phyloP scores from a whole-genome alignment of 2,113 vertebrate genomes.

The Emydura subglobosa region DNA sequence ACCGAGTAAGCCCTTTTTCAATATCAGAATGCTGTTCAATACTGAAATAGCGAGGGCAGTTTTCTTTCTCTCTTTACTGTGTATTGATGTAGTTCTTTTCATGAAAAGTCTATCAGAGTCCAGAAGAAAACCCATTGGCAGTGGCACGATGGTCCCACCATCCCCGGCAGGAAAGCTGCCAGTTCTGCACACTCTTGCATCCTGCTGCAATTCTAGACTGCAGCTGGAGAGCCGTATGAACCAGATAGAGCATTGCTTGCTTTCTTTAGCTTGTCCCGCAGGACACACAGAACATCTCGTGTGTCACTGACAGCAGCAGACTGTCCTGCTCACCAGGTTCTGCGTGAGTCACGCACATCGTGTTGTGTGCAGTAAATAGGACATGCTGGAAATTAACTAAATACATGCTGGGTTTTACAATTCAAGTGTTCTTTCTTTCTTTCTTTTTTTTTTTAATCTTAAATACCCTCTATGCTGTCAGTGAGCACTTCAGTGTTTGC shows the following conservation, averaged over 20 bases:
- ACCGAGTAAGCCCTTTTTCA: background rate
- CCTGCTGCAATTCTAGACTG: background rate
- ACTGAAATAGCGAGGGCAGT: background rate
- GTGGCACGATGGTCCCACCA: background rate
- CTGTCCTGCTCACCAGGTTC: background rate
- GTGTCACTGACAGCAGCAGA: background rate
- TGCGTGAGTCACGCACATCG: background rate
- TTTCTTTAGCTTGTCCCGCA: background rate
- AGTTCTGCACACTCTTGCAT: background rate
- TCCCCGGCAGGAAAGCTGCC: background rate
- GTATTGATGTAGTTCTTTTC: too few relatives aligned
- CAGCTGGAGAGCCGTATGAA: background rate
- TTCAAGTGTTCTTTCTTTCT: slow-evolving; percentile 27
- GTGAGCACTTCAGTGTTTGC: background rate
- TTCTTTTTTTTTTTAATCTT: slow-evolving; percentile 10
- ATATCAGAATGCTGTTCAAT: background rate
- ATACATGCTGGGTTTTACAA: slow-evolving; percentile 36
- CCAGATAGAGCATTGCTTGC: background rate
- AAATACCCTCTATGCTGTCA: slow-evolving; percentile 2
- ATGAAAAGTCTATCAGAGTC: background rate
- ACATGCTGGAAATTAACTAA: background rate
- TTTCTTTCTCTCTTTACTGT: background rate
- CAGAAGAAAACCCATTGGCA: background rate
- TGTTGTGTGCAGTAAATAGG: background rate
- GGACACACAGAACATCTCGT: background rate